Conservation (phyloP, 2,113 vertebrate species). For the Oplegnathus fasciatus region DNA sequence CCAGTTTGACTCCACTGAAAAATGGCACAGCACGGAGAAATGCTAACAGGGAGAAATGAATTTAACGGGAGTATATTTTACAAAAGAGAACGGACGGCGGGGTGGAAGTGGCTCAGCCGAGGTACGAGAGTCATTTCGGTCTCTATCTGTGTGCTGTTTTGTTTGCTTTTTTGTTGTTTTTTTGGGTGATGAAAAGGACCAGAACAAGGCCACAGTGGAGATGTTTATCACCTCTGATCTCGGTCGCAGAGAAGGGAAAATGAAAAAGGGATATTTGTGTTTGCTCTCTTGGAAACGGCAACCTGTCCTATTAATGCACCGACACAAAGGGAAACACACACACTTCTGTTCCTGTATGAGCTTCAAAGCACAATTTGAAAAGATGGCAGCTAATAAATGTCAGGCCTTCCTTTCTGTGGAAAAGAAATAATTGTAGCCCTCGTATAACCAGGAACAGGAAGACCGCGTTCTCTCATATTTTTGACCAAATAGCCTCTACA, state of each 20-base stretch:
- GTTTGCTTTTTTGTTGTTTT: neutral
- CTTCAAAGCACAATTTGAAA: neutral
- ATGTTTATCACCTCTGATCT: conserved; percentile 51
- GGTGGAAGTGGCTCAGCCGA: neutral
- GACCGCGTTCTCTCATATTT: neutral
- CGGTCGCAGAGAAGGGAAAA: neutral
- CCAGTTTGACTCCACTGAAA: neutral
- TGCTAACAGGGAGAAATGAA: conserved; percentile 1
- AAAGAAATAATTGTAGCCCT: neutral
- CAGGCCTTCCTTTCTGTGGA: neutral
- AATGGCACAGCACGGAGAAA: neutral
- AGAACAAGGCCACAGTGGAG: neutral
- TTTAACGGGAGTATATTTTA: neutral
- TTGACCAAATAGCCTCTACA: neutral
- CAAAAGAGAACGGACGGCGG: neutral
- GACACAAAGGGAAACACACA: neutral
- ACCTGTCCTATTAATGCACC: conserved; percentile 15
- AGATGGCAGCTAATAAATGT: conserved; percentile 37
- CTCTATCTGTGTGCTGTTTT: neutral
- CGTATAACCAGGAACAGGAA: neutral
- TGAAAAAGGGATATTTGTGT: conserved; percentile 41
- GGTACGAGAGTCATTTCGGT: neutral
- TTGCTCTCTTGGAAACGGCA: conserved; percentile 19
- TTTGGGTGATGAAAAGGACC: conserved; percentile 17
- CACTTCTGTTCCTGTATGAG: neutral